Evolutionary conservation across 2,888 invertebrate species (phyloP), one percentile per base, ranked within the genome.

Genomic region (Drosophila nr. perissopoda): DNA sequence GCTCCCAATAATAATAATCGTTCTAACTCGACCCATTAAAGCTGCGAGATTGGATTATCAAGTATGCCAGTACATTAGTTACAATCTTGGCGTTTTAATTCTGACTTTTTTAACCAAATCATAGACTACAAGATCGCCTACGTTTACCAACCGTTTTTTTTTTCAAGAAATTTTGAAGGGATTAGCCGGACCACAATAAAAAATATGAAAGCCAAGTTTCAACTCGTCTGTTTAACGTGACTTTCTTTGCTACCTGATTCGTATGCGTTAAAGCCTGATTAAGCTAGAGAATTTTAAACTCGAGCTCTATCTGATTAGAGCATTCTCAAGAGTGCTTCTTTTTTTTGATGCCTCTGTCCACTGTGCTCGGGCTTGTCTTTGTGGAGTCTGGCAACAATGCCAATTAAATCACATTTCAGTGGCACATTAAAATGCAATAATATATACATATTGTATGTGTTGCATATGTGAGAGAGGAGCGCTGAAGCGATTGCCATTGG

Each of bases 361-460:
- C 69, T 82, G 82, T 83, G 76, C 76, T 51, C 38, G 36, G 42
- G 34, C 33, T 40, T 53, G 21, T 16, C 42, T 42, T 53, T 58
- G 11, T 53, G 62, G 40, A 56, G 62, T 53, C 59, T 62, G 52
- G 36, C 86, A 80, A 88, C 87, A 88, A 88, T 88, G 89, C 87
- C 85, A 85, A 90, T 85, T 90, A 90, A 85, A 90, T 86, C 69
- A 73, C 78, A 86, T 88, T 90, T 90, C 89, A 89, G 81, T 76
- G 87, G 78, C 89, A 86, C 84, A 90, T 90, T 86, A 86, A 90
- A 90, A 90, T 83, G 87, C 90, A 90, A 88, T 90, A 88, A 86
- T 45, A 25, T 45, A 45, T 45, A 45, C 4, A 21, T 45, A 45
- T 42, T 66, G n/a, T 54, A 42, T 64, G 58, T 69, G 61, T 18